phyloP scores from a whole-genome alignment of 2,797 vertebrate genomes.

The Pachyuromys duprasi region DNA sequence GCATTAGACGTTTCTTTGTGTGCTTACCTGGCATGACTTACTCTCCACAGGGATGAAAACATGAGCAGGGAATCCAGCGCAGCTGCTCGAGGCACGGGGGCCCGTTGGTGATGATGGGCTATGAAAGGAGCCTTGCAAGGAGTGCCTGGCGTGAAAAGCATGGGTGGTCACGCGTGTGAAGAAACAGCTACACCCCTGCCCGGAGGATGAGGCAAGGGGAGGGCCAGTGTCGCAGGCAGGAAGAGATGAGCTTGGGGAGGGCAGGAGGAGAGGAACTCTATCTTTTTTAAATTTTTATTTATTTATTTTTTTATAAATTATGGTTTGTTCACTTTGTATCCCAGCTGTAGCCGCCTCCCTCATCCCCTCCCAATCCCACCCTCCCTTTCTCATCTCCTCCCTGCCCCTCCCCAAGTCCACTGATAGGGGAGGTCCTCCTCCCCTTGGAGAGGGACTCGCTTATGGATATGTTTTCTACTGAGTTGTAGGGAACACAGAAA shows the following conservation, averaged over 20 bases:
- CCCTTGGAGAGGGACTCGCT: neutral
- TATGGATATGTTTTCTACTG: neutral
- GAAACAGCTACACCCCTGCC: neutral
- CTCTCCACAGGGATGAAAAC: neutral
- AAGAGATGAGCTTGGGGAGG: neutral
- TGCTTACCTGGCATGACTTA: neutral
- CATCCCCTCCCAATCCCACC: too few relatives aligned
- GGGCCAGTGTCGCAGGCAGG: neutral
- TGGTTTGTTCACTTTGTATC: too few relatives aligned
- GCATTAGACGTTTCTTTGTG: neutral
- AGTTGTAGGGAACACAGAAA: neutral
- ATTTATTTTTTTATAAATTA: too few relatives aligned
- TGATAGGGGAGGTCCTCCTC: too few relatives aligned
- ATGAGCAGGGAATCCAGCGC: neutral
- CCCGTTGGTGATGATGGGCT: accelerated
- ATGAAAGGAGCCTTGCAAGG: neutral
- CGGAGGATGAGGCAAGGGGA: neutral
- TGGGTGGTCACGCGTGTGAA: neutral
- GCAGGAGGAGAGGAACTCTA: neutral
- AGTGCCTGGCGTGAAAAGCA: accelerated
- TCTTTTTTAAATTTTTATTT: too few relatives aligned
- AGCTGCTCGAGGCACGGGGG: neutral
- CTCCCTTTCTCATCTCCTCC: too few relatives aligned
- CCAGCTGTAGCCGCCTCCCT: too few relatives aligned
- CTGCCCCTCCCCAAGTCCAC: too few relatives aligned